Conservation (phyloP, 2,113 vertebrate genomes). For the Pachypanchax playfairii region DNA sequence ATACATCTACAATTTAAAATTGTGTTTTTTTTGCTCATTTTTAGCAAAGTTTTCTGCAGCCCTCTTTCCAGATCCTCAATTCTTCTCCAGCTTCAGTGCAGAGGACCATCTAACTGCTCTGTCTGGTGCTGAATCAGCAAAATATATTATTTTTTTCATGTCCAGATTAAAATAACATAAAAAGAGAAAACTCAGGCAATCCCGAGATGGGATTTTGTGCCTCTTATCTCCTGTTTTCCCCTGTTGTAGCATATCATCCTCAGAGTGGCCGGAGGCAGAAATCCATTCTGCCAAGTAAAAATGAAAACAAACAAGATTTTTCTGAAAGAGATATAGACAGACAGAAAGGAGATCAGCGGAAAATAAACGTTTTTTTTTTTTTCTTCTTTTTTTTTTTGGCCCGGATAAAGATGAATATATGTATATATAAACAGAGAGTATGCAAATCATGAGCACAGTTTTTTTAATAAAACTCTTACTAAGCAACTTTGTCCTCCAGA, state of each 20-base stretch:
- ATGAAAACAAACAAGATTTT: constrained; percentile 57
- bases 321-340: constrained; percentile 21
- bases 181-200: constrained; percentile 52
- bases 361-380: neutral
- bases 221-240: constrained; percentile 57
- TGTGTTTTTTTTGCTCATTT: neutral
- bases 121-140: constrained; percentile 43
- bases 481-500: constrained; percentile 61
- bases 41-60: neutral
- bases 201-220: constrained; percentile 53
- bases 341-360: constrained; percentile 13
- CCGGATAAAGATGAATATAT: constrained; percentile 29
- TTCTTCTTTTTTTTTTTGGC: constrained; percentile 2
- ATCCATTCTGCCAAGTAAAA: constrained; percentile 58
- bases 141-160: constrained; percentile 58
- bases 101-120: constrained; percentile 17
- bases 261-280: constrained; percentile 46
- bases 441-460: constrained; percentile 45
- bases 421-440: constrained; percentile 25
- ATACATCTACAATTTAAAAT: no score
- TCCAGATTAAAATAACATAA: constrained; percentile 56
- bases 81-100: constrained; percentile 6
- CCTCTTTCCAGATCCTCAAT: constrained; percentile 7
- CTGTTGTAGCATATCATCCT: constrained; percentile 46
- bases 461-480: constrained; percentile 59